A percentile compares a stretch with the other conserved stretches of the same genome.
Conservation (phyloP, 2,888 invertebrate species). For the Aromia moschata region DNA sequence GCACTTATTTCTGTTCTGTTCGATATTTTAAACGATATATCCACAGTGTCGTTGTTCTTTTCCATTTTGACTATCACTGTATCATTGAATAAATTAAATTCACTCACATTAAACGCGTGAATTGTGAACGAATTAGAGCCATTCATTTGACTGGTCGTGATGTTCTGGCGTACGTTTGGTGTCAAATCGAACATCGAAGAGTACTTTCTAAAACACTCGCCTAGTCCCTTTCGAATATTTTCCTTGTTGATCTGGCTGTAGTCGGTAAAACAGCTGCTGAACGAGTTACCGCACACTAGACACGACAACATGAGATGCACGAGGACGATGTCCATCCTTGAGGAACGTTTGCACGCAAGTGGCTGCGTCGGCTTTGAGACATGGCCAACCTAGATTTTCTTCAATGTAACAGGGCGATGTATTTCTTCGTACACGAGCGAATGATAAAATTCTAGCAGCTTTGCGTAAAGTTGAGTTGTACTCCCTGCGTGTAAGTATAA, state of each 20-base stretch:
- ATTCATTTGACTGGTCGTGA: background rate
- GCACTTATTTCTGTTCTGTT: background rate
- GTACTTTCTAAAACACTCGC: background rate
- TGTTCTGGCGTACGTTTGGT: no score
- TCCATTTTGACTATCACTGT: background rate
- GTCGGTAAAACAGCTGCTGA: slow-evolving; percentile 22
- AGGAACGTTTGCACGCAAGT: slow-evolving; percentile 30
- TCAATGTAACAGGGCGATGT: background rate
- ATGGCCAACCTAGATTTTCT: background rate
- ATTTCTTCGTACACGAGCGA: no score
- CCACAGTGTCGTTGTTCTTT: slow-evolving; percentile 18
- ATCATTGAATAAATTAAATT: slow-evolving; percentile 11
- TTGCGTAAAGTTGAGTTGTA: no score
- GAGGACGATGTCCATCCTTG: slow-evolving; percentile 36
- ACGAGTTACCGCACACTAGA: slow-evolving; percentile 8
- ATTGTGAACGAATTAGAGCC: background rate
- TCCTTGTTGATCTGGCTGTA: slow-evolving; percentile 39
- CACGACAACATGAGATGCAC: slow-evolving; percentile 28
- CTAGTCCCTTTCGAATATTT: slow-evolving; percentile 39
- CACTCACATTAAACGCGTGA: slow-evolving; percentile 4
- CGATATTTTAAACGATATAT: slow-evolving; percentile 19
- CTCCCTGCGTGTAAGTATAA: no score
- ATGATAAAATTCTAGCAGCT: no score
- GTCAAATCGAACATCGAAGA: background rate
- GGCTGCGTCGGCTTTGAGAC: slow-evolving; percentile 22